A percentile compares a stretch with the other conserved stretches of the same genome.
phyloP scores from a whole-genome alignment of 2,797 vertebrate genomes.

The Dryobates pubescens region DNA sequence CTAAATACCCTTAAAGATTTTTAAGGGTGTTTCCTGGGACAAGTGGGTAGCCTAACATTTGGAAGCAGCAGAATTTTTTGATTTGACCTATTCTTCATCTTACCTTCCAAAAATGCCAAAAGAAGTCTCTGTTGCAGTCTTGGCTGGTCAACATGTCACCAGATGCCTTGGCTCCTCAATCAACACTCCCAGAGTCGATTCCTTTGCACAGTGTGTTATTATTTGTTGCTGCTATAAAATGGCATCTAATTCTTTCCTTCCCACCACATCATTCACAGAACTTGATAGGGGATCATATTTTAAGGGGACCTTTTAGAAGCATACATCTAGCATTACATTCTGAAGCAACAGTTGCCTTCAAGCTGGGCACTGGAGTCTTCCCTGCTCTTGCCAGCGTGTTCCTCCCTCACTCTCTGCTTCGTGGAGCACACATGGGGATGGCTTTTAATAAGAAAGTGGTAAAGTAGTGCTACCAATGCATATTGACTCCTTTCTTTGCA shows the following conservation, averaged over 20 bases:
- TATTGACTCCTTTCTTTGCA: background rate
- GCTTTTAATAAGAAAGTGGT: background rate
- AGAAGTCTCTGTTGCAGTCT: background rate
- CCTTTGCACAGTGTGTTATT: background rate
- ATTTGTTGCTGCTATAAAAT: background rate
- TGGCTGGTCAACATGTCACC: background rate
- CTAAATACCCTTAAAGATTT: background rate
- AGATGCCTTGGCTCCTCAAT: background rate
- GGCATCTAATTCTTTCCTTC: background rate
- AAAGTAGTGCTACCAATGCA: background rate
- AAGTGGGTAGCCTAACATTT: no score
- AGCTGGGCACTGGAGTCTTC: background rate
- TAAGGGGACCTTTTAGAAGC: background rate
- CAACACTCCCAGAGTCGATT: background rate
- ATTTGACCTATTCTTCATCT: background rate
- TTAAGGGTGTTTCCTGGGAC: no score
- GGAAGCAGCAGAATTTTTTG: no score
- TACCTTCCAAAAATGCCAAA: background rate
- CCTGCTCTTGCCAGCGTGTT: background rate
- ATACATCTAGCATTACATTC: background rate
- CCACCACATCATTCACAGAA: background rate
- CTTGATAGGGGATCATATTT: background rate
- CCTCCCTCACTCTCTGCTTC: background rate
- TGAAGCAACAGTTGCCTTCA: background rate
- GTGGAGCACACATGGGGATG: background rate